Percentiles rank a stretch among this genome's conserved stretches.
These are phyloP conservation scores for Sinhomidia bicolor DNA, from an alignment of 2,888 invertebrate species.

Conservation along the genomic window DNA sequence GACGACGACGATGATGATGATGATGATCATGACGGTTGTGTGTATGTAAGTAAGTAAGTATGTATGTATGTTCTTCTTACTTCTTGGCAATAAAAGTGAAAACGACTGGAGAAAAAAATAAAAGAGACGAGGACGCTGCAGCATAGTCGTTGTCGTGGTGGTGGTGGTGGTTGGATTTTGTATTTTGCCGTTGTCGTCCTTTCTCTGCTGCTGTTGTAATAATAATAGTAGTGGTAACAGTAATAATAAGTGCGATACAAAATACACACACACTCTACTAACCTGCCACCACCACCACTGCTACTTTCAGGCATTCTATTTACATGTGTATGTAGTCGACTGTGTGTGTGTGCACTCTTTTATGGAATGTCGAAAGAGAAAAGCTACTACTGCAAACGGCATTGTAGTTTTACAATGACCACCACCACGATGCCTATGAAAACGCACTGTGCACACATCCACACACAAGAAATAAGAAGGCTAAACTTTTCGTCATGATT, in stretches of 20 bases:
- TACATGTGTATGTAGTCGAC: too few relatives aligned
- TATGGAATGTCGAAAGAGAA: not conserved
- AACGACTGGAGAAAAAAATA: constrained; percentile 26
- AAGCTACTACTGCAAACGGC: too few relatives aligned
- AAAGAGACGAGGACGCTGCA: constrained; percentile 1
- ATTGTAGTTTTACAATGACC: too few relatives aligned
- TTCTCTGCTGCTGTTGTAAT: not conserved
- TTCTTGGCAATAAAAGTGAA: constrained; percentile 57
- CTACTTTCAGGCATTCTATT: too few relatives aligned
- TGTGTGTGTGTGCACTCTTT: not conserved
- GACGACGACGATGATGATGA: not conserved
- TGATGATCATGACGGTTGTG: not conserved
- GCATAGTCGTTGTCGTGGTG: too few relatives aligned
- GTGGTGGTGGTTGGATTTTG: not conserved
- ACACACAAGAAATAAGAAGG: too few relatives aligned
- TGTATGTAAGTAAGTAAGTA: constrained; percentile 12
- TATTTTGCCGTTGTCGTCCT: constrained; percentile 14
- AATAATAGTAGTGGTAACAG: not conserved
- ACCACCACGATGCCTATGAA: too few relatives aligned
- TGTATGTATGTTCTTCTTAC: constrained; percentile 1
- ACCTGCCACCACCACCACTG: too few relatives aligned
- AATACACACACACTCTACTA: too few relatives aligned
- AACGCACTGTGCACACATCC: too few relatives aligned
- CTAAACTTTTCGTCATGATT: too few relatives aligned
- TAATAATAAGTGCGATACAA: constrained; percentile 3